Percentiles rank a stretch among this genome's conserved stretches.
phyloP scores from a whole-genome alignment of 1,140 invertebrate genomes.

The Danaus plexippus region DNA sequence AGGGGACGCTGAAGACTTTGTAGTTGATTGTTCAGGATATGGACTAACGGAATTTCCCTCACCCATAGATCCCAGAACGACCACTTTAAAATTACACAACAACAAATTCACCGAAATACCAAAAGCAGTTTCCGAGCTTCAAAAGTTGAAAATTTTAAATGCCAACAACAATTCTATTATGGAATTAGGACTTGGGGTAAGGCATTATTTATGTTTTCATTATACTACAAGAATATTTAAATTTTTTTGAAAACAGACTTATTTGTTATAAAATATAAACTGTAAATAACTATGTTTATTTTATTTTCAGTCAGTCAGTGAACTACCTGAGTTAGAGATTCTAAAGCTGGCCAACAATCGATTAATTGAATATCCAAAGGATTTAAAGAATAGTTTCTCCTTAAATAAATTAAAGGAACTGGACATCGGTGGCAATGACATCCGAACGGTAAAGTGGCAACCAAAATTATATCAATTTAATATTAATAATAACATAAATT shows the following conservation, averaged over 20 bases:
- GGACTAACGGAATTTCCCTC: slow-evolving; percentile 49
- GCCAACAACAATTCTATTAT: slow-evolving; percentile 68
- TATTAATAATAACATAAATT: neutral
- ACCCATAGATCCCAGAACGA: slow-evolving; percentile 44
- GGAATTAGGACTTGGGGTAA: slow-evolving; percentile 53
- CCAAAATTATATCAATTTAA: neutral
- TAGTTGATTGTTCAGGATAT: slow-evolving; percentile 54
- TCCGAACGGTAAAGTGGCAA: slow-evolving; percentile 48
- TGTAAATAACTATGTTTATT: neutral
- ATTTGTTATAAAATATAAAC: neutral
- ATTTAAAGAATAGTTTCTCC: slow-evolving; percentile 55
- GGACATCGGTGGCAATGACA: slow-evolving; percentile 61
- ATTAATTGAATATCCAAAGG: slow-evolving; percentile 53
- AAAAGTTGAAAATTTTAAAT: slow-evolving; percentile 63
- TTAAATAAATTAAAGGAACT: slow-evolving; percentile 57
- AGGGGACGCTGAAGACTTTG: slow-evolving; percentile 37
- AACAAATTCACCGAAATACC: slow-evolving; percentile 71
- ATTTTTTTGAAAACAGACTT: neutral
- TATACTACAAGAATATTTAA: slow-evolving; percentile 4
- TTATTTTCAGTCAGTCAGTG: slow-evolving; percentile 56
- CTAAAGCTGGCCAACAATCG: slow-evolving; percentile 65
- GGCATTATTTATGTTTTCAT: slow-evolving; percentile 16
- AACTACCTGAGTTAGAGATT: slow-evolving; percentile 53
- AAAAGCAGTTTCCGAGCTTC: slow-evolving; percentile 63
- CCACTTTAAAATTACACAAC: slow-evolving; percentile 63